phyloP scores from a whole-genome alignment of 2,113 vertebrate genomes.

The Melanocharis versteri region DNA sequence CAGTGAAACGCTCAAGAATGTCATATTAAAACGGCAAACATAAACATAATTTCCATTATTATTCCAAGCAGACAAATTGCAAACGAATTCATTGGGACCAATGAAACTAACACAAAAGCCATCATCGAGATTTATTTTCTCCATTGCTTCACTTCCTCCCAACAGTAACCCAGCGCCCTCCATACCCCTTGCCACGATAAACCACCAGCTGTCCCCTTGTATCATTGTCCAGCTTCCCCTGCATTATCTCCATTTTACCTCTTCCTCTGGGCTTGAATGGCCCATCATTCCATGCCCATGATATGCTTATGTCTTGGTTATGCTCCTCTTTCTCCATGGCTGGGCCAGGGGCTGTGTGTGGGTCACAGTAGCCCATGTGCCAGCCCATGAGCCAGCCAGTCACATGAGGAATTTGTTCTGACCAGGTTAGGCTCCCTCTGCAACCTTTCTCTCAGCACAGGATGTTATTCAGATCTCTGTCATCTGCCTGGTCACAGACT shows the following conservation, averaged over 20 bases:
- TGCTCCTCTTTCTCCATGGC: neutral
- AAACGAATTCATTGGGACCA: neutral
- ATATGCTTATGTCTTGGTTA: rapidly evolving
- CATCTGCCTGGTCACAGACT: neutral
- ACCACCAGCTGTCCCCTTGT: rapidly evolving
- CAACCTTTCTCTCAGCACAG: neutral
- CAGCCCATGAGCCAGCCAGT: rapidly evolving
- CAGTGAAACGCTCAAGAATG: neutral
- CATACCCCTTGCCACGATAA: rapidly evolving
- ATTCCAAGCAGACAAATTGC: neutral
- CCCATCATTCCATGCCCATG: neutral
- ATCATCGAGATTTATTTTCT: neutral
- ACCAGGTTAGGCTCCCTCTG: neutral
- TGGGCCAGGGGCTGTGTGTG: neutral
- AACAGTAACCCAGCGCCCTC: rapidly evolving
- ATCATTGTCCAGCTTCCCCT: neutral
- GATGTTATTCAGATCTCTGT: neutral
- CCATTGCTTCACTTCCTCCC: neutral
- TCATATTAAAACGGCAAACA: neutral
- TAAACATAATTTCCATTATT: neutral
- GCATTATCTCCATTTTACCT: neutral
- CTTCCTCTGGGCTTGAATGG: neutral
- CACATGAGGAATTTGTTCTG: neutral
- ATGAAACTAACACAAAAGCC: neutral
- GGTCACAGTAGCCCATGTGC: rapidly evolving